These are phyloP conservation scores for Leucophenga maculata DNA, from an alignment of 2,888 invertebrate genomes.

Conservation along the genomic window DNA sequence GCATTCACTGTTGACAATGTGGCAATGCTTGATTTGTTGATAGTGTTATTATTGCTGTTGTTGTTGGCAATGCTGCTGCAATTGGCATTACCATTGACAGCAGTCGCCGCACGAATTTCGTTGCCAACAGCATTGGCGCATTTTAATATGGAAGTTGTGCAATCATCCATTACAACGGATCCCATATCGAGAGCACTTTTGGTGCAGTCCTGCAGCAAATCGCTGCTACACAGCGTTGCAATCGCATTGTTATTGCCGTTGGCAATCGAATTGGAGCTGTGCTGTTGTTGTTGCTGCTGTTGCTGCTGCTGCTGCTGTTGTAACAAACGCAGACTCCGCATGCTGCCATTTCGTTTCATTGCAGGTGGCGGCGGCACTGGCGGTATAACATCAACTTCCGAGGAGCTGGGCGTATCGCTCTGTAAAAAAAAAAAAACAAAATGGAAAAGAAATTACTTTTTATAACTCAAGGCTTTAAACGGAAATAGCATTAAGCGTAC, in stretches of 20 bases:
- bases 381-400: slow-evolving; percentile 70
- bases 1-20: slow-evolving; percentile 42
- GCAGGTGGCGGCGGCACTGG: slow-evolving; percentile 71
- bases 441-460: neutral
- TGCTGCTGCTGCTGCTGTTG: slow-evolving; percentile 56
- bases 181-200: slow-evolving; percentile 51
- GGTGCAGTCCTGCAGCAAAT: slow-evolving; percentile 61
- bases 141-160: slow-evolving; percentile 69
- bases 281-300: slow-evolving; percentile 56
- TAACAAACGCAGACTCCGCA: slow-evolving; percentile 62
- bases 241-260: slow-evolving; percentile 41
- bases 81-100: slow-evolving; percentile 2
- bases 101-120: slow-evolving; percentile 34
- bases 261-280: slow-evolving; percentile 37
- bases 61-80: slow-evolving; percentile 37
- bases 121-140: slow-evolving; percentile 64
- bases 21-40: slow-evolving; percentile 30
- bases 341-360: slow-evolving; percentile 67
- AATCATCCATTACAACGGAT: slow-evolving; percentile 67
- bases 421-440: slow-evolving; percentile 41
- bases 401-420: slow-evolving; percentile 68
- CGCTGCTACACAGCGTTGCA: slow-evolving; percentile 62
- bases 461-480: neutral
- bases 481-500: neutral
- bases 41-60: slow-evolving; percentile 27